phyloP scores from a whole-genome alignment of 2,797 vertebrate genomes.

The Myripristis jacobus region DNA sequence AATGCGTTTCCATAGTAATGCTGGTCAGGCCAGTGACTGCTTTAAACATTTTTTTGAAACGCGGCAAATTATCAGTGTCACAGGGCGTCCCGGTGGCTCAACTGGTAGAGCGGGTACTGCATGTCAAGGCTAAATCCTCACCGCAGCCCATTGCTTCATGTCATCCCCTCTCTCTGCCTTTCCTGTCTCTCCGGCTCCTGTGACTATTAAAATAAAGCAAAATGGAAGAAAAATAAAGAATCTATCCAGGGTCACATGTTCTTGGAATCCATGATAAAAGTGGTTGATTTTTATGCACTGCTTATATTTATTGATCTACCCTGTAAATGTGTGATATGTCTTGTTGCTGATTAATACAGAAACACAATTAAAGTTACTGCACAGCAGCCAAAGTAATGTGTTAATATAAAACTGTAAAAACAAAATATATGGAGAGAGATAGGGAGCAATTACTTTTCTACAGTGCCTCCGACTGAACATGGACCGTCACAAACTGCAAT shows the following conservation, averaged over 20 bases:
- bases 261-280: background rate
- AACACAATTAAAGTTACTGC: too few relatives aligned
- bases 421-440: background rate
- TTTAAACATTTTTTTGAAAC: slow-evolving; percentile 46
- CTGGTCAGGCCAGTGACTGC: slow-evolving; percentile 58
- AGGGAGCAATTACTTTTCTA: background rate
- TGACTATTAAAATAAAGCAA: too few relatives aligned
- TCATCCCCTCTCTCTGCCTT: too few relatives aligned
- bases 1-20: slow-evolving; percentile 78
- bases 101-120: too few relatives aligned
- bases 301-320: background rate
- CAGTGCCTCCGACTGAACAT: background rate
- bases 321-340: background rate
- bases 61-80: slow-evolving; percentile 41
- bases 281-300: background rate
- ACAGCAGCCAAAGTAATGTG: too few relatives aligned
- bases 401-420: background rate
- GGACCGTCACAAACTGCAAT: slow-evolving; percentile 13
- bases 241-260: too few relatives aligned
- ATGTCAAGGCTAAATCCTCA: too few relatives aligned
- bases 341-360: slow-evolving; percentile 14
- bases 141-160: too few relatives aligned
- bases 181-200: too few relatives aligned
- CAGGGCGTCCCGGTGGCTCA: too few relatives aligned
- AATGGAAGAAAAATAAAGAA: too few relatives aligned